Base-by-base conservation (phyloP, 2,888 invertebrate genomes). In the Pachycephus smyrnensis region DNA sequence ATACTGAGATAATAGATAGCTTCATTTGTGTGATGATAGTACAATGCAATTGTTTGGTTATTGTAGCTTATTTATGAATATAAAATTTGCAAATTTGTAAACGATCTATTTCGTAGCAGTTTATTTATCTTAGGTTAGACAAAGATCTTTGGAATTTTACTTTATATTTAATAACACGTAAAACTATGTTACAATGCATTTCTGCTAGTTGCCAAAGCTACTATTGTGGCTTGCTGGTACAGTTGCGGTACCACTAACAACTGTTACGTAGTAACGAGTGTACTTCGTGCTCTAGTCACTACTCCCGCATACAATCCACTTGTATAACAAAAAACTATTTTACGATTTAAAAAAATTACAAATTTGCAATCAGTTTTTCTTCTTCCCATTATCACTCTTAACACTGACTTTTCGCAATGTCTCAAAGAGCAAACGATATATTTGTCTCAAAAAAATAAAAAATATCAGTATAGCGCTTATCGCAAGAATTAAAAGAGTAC, bases 391-490 rank as follows among this genome's bases (percentile, higher is more conserved):
- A 40, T 30, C 32, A 36, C 15, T 23, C 9, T 55, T 55, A 55
- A 15, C 23, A 23, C 6, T 55, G 55, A 55, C 23, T 9, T 55
- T 55, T 55, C 23, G 55, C 55, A 23, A 23, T 9, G 23, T 55
- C 23, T 23, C 55, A 23, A 23, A 23, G 6, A 55, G 55, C 23
- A 55, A 55, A 9, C 55, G 23, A 55, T 23, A 73, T 37, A 74
- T 74, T 33, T 69, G 3, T 68, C 79, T 69, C 40, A 79, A 32
- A 4, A 79, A 35, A 75, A 37, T 55, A 55, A 55, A 73, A 73
- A 80, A 11, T 32, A 77, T 35, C 37, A 68, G 36, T 36, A 80
- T 73, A 68, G 75, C 68, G 33, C 81, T 75, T 31, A 80, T 36
- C n/a, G 55, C n/a, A 32, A 35, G 78, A 2, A 77, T 12, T 30